Base-by-base conservation (phyloP, 2,888 invertebrate genomes). In the Diarsia brunnea region DNA sequence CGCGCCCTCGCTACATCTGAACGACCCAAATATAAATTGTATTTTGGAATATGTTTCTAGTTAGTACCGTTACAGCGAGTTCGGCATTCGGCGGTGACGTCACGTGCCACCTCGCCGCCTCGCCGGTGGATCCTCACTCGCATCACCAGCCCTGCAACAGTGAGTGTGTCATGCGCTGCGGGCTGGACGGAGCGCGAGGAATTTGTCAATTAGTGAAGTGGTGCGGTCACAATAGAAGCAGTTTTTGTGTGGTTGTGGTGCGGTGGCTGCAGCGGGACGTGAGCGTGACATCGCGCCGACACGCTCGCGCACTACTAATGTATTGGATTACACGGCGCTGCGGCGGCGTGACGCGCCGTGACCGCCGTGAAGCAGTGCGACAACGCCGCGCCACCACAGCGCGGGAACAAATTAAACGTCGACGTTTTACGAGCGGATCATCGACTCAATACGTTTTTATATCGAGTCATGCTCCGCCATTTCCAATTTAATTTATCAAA, bases 401-500 rank as follows among this genome's bases (percentile, higher is more conserved):
- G 70, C 86, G 83, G 87, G 79, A 88, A 89, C 90, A 88, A 91
- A 91, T 92, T 89, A 88, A 89, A 90, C 87, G 83, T 83, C 72
- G 75, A 85, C 78, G 87, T 86, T 88, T 89, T 89, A 89, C 88
- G 87, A 89, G 87, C 86, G 85, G 79, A 85, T 85, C 86, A 84
- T 78, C 87, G 83, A 67, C 83, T 72, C 79, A 79, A 73, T 79
- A 67, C 82, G 78, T 69, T 82, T n/a, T 88, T 83, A 58, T 83
- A 76, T 74, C 88, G 86, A 90, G 90, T 91, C 91, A 92, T 89
- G 89, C 78, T 79, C 77, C 78, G 70, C 88, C 81, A 82, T 89
- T 88, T 78, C 86, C 81, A 86, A 89, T 92, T 89, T 88, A 88
- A 91, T 92, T 91, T 91, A 91, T 90, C 85, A 86, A 88, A 89